Base-by-base conservation (phyloP, 2,888 invertebrate genomes). In the Mythimna albipuncta region DNA sequence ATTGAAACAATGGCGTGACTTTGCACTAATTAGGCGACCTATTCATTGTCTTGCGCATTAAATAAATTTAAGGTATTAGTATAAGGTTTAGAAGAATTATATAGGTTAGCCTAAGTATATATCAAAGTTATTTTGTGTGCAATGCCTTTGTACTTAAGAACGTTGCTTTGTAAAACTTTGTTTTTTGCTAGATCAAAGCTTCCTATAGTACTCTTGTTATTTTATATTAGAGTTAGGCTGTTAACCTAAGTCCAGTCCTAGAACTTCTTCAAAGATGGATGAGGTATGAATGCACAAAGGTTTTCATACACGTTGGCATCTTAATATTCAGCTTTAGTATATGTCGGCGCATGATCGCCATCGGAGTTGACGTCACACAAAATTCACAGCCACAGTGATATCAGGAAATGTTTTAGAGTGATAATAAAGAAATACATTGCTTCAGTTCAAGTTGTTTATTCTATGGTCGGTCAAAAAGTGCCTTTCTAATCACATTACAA, bases 1-100 rank as follows among this genome's bases (percentile, higher is more conserved):
- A n/a, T n/a, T 63, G 38, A 63, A 58, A 81, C 83, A 81, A 83
- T 74, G 47, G 65, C 19, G 32, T 10, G 32, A 68, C 0, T 69
- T 10, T 57, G 55, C 69, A 57, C 62, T 79, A 81, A 83, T 81
- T 83, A 81, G 52, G 38, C 13, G 38, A 67, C 41, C 57, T 70
- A 68, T 83, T 69, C 79, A 79, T 81, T 81, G 75, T 81, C 58
- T 69, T 72, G n/a, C 38, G n/a, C 21, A 9, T 58, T 69, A 47
- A 58, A 54, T 65, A 41, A 35, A 65, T 68, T 81, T 63, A 41
- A 55, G 47, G 47, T 64, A 57, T 62, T 41, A n/a, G 4, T 62
- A 19, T 35, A 61, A 50, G 50, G 50, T 32, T 65, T 32, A 62
- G 26, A 19, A 7, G 32, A 65, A 57, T 74, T 79, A 44, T 79